Percentiles rank a stretch among this genome's conserved stretches.
Conservation (phyloP, 2,797 vertebrate species). For the Malacoraja senta region DNA sequence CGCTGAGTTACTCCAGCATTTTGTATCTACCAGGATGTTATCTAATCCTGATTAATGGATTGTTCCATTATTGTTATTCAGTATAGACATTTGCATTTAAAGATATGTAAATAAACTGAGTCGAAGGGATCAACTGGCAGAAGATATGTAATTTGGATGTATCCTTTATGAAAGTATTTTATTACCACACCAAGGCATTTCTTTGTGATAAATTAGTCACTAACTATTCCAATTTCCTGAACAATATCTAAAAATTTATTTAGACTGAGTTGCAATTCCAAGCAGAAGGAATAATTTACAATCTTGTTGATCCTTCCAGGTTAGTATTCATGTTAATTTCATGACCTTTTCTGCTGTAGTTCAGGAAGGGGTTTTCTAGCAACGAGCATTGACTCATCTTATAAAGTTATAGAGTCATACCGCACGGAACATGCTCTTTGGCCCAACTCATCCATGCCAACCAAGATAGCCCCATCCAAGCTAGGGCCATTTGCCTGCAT, state of each 20-base stretch:
- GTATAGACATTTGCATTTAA: not conserved
- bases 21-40: not conserved
- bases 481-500: no score
- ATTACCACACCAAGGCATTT: not conserved
- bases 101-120: not conserved
- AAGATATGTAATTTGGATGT: not conserved
- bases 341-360: not conserved
- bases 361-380: not conserved
- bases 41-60: not conserved
- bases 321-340: constrained; percentile 47
- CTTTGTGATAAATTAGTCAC: not conserved
- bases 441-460: no score
- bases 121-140: not conserved
- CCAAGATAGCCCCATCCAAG: no score
- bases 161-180: not conserved
- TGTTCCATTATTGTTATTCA: not conserved
- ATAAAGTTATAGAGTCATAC: no score
- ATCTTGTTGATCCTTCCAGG: constrained; percentile 75
- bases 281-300: constrained; percentile 69
- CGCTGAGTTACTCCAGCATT: no score
- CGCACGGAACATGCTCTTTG: no score
- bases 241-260: not conserved
- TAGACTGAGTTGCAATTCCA: constrained; percentile 73
- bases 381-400: not conserved
- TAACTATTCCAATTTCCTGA: not conserved